phyloP scores from a whole-genome alignment of 2,888 invertebrate species.

The Pantelozetes paolii region DNA sequence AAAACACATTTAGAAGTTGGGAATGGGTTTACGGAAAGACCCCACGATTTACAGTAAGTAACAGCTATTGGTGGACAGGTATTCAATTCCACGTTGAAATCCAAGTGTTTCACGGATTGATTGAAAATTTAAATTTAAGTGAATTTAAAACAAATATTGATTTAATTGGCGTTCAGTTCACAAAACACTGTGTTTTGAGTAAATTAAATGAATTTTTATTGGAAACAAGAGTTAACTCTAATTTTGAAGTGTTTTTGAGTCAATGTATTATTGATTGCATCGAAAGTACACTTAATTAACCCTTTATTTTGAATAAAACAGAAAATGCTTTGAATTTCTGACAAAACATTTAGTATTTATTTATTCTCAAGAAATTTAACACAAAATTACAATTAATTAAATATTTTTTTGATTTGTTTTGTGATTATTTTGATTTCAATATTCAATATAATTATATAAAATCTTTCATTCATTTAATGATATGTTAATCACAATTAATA shows the following conservation, averaged over 20 bases:
- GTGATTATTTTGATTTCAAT: background rate
- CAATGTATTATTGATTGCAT: background rate
- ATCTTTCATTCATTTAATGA: slow-evolving; percentile 18
- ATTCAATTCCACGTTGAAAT: background rate
- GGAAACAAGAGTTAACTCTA: background rate
- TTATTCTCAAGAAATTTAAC: slow-evolving; percentile 12
- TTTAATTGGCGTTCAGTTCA: slow-evolving; percentile 9
- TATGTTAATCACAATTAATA: slow-evolving; percentile 34
- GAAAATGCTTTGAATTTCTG: no score
- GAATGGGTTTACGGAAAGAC: slow-evolving; percentile 84
- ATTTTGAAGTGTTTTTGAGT: slow-evolving; percentile 2
- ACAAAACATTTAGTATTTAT: slow-evolving; percentile 21
- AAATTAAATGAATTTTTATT: background rate
- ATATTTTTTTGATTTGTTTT: slow-evolving; percentile 30
- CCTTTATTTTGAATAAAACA: no score
- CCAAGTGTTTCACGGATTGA: slow-evolving; percentile 27
- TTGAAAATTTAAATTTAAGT: background rate
- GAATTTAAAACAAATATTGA: background rate
- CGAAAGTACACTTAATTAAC: no score
- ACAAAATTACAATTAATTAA: slow-evolving; percentile 19
- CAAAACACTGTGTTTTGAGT: background rate
- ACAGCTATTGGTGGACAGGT: background rate
- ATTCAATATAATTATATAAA: slow-evolving; percentile 12
- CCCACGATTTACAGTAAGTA: slow-evolving; percentile 55
- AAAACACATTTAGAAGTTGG: slow-evolving; percentile 69